Evolutionary conservation across 2,888 invertebrate genomes (phyloP).

Genomic region (Pristionchus mayeri): DNA sequence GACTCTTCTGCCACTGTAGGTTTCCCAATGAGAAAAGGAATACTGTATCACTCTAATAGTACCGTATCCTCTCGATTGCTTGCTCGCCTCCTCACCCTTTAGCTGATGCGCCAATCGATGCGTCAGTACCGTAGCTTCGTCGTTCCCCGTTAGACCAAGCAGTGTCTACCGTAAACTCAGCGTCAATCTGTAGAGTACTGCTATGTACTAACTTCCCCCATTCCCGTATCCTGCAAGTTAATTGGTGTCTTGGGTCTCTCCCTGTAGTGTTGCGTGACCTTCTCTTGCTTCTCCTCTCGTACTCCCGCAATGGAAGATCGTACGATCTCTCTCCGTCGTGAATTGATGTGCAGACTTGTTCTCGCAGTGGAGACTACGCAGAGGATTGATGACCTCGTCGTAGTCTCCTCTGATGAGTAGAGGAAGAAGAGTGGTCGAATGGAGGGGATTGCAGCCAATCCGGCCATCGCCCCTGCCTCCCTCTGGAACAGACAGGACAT

Average conservation of each 20-base stretch:
- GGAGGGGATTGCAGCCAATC: slow-evolving; percentile 72
- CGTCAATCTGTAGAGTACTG: slow-evolving; percentile 15
- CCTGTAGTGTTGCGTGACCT: not conserved
- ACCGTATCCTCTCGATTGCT: slow-evolving; percentile 2
- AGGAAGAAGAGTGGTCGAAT: not conserved
- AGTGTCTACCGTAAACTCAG: slow-evolving; percentile 22
- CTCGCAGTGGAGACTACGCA: not conserved
- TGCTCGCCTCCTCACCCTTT: not conserved
- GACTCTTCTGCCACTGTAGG: slow-evolving; percentile 76
- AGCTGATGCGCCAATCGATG: not conserved
- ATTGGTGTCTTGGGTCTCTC: slow-evolving; percentile 8
- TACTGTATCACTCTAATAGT: not conserved
- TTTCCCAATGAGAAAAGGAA: slow-evolving; percentile 49
- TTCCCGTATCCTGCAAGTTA: slow-evolving; percentile 24
- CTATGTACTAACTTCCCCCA: slow-evolving; percentile 22
- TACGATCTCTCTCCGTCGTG: slow-evolving; percentile 1
- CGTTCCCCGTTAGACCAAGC: not conserved
- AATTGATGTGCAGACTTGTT: not conserved
- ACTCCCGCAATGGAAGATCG: not conserved
- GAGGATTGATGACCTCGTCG: not conserved
- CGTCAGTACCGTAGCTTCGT: slow-evolving; percentile 24
- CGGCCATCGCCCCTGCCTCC: slow-evolving; percentile 82
- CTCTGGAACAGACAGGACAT: slow-evolving; percentile 97
- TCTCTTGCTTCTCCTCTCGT: slow-evolving; percentile 13
- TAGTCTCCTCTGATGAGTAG: not conserved